phyloP scores from a whole-genome alignment of 2,113 vertebrate genomes.

The Grammomys surdaster region DNA sequence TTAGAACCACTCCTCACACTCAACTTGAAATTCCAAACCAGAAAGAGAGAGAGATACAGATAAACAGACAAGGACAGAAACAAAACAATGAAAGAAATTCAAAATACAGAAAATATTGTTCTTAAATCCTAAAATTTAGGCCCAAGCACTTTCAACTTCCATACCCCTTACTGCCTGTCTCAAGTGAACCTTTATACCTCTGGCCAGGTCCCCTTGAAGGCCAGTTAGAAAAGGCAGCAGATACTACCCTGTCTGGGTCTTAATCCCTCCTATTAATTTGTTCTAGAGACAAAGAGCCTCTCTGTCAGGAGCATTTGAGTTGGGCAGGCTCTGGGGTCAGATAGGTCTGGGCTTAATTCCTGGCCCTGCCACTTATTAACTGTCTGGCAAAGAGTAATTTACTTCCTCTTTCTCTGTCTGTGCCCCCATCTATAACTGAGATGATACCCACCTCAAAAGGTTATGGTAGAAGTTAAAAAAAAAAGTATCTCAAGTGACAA shows the following conservation, averaged over 20 bases:
- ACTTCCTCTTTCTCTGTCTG: conserved; percentile 35
- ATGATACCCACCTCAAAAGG: neutral
- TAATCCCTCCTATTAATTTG: neutral
- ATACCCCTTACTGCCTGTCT: neutral
- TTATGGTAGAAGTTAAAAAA: conserved; percentile 36
- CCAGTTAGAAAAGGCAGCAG: neutral
- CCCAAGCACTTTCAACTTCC: conserved; percentile 17
- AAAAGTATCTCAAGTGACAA: neutral
- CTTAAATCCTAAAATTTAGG: conserved; percentile 60
- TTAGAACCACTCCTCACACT: conserved; percentile 40
- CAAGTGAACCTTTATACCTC: neutral
- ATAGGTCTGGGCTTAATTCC: conserved; percentile 32
- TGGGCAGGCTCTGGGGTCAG: neutral
- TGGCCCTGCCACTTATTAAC: neutral
- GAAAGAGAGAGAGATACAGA: neutral
- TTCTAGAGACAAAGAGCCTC: neutral
- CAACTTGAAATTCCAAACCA: conserved; percentile 40
- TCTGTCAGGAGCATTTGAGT: neutral
- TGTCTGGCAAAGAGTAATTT: neutral
- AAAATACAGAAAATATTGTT: neutral
- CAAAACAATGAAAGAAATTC: conserved; percentile 33
- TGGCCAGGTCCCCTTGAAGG: neutral
- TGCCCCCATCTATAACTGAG: neutral
- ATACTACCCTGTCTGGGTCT: neutral
- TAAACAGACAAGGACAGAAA: accelerated